Percentiles rank a stretch among this genome's conserved stretches.
Evolutionary conservation across 2,797 vertebrate species (phyloP).

Genomic region (Arctocebus calabarensis): DNA sequence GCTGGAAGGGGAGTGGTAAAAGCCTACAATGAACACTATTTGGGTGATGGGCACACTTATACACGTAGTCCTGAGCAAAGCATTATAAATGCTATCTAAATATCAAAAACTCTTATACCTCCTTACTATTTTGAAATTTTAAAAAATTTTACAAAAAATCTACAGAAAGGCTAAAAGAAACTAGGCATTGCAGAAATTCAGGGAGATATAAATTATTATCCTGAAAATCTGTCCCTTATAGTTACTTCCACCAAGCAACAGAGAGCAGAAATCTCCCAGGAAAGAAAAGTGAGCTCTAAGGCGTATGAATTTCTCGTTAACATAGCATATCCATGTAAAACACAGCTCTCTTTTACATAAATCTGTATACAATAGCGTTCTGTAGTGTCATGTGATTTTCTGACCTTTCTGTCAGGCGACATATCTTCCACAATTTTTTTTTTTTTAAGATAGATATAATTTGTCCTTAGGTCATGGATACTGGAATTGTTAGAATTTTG

Average conservation of each 20-base stretch:
- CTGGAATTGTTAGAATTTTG: background rate
- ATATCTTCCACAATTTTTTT: background rate
- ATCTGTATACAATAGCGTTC: background rate
- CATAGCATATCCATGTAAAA: background rate
- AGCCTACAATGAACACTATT: background rate
- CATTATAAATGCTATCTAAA: background rate
- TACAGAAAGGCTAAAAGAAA: background rate
- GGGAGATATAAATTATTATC: background rate
- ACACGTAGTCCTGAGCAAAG: background rate
- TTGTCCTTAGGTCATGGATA: background rate
- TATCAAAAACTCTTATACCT: background rate
- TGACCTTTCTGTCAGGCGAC: conserved; percentile 19
- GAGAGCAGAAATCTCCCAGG: conserved; percentile 11
- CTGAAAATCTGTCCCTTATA: background rate
- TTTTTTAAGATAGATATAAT: background rate
- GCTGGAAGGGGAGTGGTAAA: background rate
- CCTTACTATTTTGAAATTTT: background rate
- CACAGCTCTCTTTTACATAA: conserved; percentile 28
- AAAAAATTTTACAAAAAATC: too few species aligned
- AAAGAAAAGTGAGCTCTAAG: background rate
- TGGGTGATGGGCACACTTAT: background rate
- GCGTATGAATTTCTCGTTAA: background rate
- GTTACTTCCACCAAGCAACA: background rate
- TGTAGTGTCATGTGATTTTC: background rate
- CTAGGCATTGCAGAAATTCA: background rate